Conservation (phyloP, 2,888 invertebrate species). For the Leptopilina drosophilae region DNA sequence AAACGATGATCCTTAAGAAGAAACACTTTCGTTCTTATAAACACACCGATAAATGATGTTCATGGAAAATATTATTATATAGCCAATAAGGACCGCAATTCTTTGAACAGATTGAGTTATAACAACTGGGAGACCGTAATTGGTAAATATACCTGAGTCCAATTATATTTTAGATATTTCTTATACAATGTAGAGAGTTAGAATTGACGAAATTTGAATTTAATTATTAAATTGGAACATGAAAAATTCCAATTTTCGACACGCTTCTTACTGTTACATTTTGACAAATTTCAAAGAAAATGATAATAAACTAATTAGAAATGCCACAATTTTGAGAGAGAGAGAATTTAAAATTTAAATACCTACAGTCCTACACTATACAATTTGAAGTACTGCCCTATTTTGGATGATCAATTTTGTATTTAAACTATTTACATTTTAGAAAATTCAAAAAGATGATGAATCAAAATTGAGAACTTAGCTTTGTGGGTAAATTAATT, state of each 20-base stretch:
- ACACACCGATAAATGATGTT: conserved; percentile 27
- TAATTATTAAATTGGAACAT: background rate
- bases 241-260: conserved; percentile 2
- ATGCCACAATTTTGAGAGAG: background rate
- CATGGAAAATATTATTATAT: conserved; percentile 26
- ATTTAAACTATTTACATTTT: too few species aligned
- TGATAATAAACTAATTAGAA: too few species aligned
- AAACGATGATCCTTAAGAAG: conserved; percentile 24
- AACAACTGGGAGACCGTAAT: background rate
- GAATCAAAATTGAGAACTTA: too few species aligned
- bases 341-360: too few species aligned
- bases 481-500: too few species aligned
- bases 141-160: background rate
- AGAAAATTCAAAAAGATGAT: too few species aligned
- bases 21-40: conserved; percentile 4
- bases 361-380: too few species aligned
- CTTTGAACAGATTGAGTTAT: conserved; percentile 18
- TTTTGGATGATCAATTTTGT: too few species aligned
- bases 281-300: conserved; percentile 4
- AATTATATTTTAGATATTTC: background rate
- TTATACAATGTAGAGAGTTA: background rate
- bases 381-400: too few species aligned
- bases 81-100: background rate
- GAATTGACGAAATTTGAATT: conserved; percentile 3
- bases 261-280: background rate